A percentile compares a stretch with the other conserved stretches of the same genome.
These are phyloP conservation scores for Gari tellinella DNA, from an alignment of 2,888 invertebrate genomes.

Conservation along the genomic window DNA sequence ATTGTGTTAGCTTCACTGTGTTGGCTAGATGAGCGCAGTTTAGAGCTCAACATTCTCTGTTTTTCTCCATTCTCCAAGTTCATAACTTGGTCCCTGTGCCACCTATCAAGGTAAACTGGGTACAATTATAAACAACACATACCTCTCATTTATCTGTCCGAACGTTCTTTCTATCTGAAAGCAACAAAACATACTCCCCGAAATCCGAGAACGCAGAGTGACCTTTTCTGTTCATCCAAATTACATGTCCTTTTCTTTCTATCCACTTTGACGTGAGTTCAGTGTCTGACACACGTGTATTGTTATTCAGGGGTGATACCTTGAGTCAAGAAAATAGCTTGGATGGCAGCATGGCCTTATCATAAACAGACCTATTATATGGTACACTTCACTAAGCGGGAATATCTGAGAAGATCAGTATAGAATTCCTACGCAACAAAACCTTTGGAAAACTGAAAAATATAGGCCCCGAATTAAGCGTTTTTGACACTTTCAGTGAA, in stretches of 20 bases:
- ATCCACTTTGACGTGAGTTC: conserved; percentile 17
- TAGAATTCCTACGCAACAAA: conserved; percentile 80
- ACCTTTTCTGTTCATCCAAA: conserved; percentile 34
- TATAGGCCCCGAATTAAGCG: conserved; percentile 25
- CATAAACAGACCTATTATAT: conserved; percentile 83
- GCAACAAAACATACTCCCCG: conserved; percentile 43
- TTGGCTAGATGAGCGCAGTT: conserved; percentile 73
- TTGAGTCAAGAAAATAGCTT: conserved; percentile 78
- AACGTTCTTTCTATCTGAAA: conserved; percentile 25
- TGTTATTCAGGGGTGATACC: conserved; percentile 67
- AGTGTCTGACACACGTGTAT: conserved; percentile 75
- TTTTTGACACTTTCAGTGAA: conserved; percentile 14
- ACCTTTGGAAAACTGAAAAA: conserved; percentile 57
- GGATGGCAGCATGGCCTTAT: conserved; percentile 84
- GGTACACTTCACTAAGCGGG: conserved; percentile 84
- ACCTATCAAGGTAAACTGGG: conserved; percentile 31
- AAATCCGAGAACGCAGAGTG: conserved; percentile 34
- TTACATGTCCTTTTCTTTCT: conserved; percentile 8
- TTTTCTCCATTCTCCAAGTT: conserved; percentile 33
- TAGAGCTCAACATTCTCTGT: conserved; percentile 65
- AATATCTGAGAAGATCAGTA: conserved; percentile 80
- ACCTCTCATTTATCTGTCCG: conserved; percentile 26
- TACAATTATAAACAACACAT: conserved; percentile 17
- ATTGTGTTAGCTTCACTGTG: conserved; percentile 78
- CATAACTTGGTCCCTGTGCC: conserved; percentile 40